Evolutionary conservation across 1,140 invertebrate genomes (phyloP).

Genomic region (Bombus soroeensis): DNA sequence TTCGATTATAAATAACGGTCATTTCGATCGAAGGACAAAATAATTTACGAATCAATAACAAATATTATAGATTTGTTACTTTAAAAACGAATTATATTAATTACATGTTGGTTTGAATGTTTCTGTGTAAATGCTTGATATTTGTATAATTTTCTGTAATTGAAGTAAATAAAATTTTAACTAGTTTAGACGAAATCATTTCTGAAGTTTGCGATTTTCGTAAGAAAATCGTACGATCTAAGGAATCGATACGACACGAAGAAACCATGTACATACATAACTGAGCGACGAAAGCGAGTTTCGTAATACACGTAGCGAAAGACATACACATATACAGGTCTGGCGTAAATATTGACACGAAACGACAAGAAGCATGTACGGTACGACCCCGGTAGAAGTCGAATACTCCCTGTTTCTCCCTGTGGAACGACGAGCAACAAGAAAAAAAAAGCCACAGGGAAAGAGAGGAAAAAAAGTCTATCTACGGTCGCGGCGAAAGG

Average conservation of each 20-base stretch:
- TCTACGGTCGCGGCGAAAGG: slow-evolving; percentile 36
- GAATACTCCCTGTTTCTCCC: not conserved
- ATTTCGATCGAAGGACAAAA: not conserved
- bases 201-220: not conserved
- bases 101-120: too few relatives aligned
- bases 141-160: too few relatives aligned
- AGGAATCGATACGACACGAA: too few relatives aligned
- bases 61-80: not conserved
- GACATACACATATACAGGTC: not conserved
- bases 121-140: too few relatives aligned
- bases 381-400: not conserved
- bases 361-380: not conserved
- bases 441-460: not conserved
- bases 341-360: slow-evolving; percentile 18
- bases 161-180: not conserved
- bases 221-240: not conserved
- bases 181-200: not conserved
- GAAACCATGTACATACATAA: not conserved
- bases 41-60: slow-evolving; percentile 1
- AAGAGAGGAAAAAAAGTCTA: not conserved
- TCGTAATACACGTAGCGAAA: not conserved
- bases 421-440: not conserved
- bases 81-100: too few relatives aligned
- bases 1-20: not conserved
- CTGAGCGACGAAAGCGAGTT: not conserved